Percentiles rank a stretch among this genome's conserved stretches.
These are phyloP conservation scores for Heliothis subflexa DNA, from an alignment of 1,140 invertebrate genomes.

Conservation along the genomic window DNA sequence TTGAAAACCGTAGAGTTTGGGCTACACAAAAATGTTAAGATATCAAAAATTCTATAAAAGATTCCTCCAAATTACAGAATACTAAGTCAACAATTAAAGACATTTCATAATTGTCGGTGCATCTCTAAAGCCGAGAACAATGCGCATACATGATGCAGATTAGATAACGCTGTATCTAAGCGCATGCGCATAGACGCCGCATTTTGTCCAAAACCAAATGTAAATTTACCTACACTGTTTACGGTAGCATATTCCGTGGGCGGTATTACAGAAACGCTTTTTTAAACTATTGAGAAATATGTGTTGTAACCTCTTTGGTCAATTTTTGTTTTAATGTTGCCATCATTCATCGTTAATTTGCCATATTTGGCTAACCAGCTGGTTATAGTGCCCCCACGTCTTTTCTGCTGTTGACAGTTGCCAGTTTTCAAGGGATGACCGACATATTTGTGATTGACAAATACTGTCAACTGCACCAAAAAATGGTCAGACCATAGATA, in stretches of 20 bases:
- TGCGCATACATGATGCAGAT: conserved; percentile 48
- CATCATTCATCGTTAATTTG: conserved; percentile 17
- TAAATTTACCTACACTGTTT: conserved; percentile 40
- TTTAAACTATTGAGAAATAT: conserved; percentile 16
- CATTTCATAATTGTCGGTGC: conserved; percentile 37
- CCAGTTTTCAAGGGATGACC: no score
- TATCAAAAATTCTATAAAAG: background rate
- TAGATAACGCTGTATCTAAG: conserved; percentile 46
- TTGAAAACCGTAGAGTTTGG: no score
- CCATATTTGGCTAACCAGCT: background rate
- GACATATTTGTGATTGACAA: no score
- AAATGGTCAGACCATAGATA: no score
- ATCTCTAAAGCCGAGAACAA: conserved; percentile 43
- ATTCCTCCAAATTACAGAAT: conserved; percentile 10
- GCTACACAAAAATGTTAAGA: no score
- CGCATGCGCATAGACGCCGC: conserved; percentile 46
- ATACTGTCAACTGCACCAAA: no score
- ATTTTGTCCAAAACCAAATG: conserved; percentile 44
- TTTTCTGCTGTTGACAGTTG: no score
- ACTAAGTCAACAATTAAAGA: conserved; percentile 2
- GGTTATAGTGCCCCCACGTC: background rate
- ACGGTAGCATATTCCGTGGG: conserved; percentile 37
- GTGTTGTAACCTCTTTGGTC: conserved; percentile 26
- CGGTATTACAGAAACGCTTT: conserved; percentile 23
- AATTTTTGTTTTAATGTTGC: conserved; percentile 23